These are phyloP conservation scores for Salminus brasiliensis DNA, from an alignment of 2,113 vertebrate genomes.

Conservation along the genomic window DNA sequence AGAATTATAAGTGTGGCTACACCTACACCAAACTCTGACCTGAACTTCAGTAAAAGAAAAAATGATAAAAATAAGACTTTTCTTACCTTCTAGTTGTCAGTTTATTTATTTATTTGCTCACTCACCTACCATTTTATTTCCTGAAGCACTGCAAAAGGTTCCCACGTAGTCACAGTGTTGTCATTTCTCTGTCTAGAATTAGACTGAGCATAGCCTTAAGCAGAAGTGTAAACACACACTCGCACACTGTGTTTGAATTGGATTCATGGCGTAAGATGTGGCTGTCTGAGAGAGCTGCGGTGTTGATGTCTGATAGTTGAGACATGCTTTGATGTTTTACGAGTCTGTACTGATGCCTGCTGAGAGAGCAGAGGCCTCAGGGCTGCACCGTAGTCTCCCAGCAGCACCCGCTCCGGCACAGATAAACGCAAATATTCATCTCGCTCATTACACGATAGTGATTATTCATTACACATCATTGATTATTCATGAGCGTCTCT, in stretches of 20 bases:
- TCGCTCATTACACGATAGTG: conserved; percentile 19
- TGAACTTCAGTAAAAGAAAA: no score
- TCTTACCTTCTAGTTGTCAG: no score
- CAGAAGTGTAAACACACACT: background rate
- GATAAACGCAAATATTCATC: conserved; percentile 38
- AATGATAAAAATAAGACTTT: no score
- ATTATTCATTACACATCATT: conserved; percentile 38
- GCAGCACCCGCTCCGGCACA: background rate
- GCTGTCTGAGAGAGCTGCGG: background rate
- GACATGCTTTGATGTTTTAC: background rate
- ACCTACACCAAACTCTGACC: no score
- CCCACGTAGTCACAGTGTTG: no score
- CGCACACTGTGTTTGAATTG: background rate
- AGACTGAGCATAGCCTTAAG: background rate
- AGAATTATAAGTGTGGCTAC: no score
- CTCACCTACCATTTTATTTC: no score
- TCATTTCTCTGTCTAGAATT: no score
- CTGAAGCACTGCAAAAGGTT: no score
- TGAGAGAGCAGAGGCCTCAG: background rate
- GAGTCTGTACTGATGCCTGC: background rate
- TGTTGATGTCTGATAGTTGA: background rate
- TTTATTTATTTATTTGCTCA: no score
- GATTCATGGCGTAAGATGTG: background rate
- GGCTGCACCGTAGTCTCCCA: background rate
- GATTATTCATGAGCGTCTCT: conserved; percentile 33